Base-by-base conservation (phyloP, 2,797 vertebrate species). In the Distichodus sexfasciatus region DNA sequence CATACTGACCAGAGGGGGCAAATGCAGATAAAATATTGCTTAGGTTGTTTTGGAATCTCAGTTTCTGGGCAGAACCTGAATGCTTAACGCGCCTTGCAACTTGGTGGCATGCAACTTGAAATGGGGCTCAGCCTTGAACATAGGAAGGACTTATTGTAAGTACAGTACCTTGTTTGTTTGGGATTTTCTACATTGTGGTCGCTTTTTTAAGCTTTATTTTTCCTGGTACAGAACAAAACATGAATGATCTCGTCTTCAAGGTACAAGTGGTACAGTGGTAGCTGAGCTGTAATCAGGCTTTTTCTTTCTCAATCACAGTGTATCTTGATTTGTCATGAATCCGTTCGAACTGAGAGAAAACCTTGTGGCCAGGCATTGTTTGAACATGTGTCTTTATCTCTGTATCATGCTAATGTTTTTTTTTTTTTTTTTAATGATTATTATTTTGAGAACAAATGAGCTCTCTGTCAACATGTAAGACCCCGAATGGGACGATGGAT, bases 391-490 rank as follows among this genome's bases (percentile, higher is more conserved):
- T 89, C 83, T 69, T 82, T 87, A 36, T 70, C 67, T 65, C 36
- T 71, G 62, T 75, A 84, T 83, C 76, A 76, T 82, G 72, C 69
- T 76, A 78, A 80, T 72, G 64, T 73, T 79, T 29, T 74, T 59
- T 65, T 51, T 50, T 69, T 79, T 85, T 82, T 77, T 81, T 83
- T 77, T 76, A n/a, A n/a, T n/a, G n/a, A n/a, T 78, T 81, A 82
- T 73, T 71, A 48, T 53, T 75, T 78, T 82, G 63, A 76, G 74
- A 84, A 81, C 76, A 76, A 84, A 81, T 78, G 78, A 76, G 81
- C 81, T 87, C 77, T 85, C 83, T 78, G 74, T 78, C 82, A 87
- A 83, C 84, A 83, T 91, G 87, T 90, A 87, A 84, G 84, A 87
- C 83, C 87, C 59, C 33, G 61, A 68, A 85, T 85, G 77, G 86